phyloP scores from a whole-genome alignment of 92 coral and sea anemone species.

The Porites cylindrica region DNA sequence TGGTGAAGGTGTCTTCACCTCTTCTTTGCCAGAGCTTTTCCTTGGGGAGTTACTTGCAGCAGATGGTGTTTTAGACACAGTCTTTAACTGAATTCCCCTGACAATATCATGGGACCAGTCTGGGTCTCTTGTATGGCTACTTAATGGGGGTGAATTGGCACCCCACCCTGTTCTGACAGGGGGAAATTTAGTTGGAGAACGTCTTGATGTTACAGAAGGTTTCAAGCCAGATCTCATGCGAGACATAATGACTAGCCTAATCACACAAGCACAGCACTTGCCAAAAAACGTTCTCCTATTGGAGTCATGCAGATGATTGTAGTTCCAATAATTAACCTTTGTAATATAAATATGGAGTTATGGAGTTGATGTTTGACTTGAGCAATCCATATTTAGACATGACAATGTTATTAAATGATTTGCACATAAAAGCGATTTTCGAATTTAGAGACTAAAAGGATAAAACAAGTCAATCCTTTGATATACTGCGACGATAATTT shows the following conservation, averaged over 20 bases:
- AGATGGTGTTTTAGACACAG: slow-evolving; percentile 39
- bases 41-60: slow-evolving; percentile 6
- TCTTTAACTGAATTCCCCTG: slow-evolving; percentile 66
- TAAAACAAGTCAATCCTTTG: slow-evolving; percentile 14
- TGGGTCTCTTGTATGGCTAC: slow-evolving; percentile 50
- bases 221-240: slow-evolving; percentile 81
- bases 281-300: neutral
- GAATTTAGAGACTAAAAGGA: neutral
- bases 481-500: neutral
- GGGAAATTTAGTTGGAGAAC: slow-evolving; percentile 74
- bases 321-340: neutral
- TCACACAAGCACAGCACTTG: neutral
- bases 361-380: neutral
- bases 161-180: slow-evolving; percentile 72
- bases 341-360: neutral
- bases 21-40: slow-evolving; percentile 27
- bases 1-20: slow-evolving; percentile 14
- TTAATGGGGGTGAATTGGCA: slow-evolving; percentile 37
- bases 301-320: neutral
- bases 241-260: slow-evolving; percentile 57
- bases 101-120: slow-evolving; percentile 82
- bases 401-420: neutral
- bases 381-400: neutral
- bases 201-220: slow-evolving; percentile 62
- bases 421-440: slow-evolving; percentile 14